A percentile compares a stretch with the other conserved stretches of the same genome.
These are phyloP conservation scores for Acleris emargana DNA, from an alignment of 2,888 invertebrate genomes.

Conservation along the genomic window DNA sequence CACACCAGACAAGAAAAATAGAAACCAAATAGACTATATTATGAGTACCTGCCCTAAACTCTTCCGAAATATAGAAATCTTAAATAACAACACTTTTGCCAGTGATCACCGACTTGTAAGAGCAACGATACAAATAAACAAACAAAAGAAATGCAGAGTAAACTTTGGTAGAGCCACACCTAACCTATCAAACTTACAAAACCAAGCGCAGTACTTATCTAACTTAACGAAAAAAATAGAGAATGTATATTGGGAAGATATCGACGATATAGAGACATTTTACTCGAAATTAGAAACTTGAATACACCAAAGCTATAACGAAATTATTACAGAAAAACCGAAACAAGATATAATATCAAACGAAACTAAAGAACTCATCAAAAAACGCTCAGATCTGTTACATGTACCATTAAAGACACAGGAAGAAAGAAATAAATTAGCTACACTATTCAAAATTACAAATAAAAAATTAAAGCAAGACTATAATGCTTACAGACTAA, in stretches of 20 bases:
- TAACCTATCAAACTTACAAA: not conserved
- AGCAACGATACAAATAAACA: conserved; percentile 1
- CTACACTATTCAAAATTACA: not conserved
- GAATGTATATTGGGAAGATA: conserved; percentile 2
- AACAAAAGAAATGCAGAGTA: conserved; percentile 1
- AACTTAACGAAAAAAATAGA: not conserved
- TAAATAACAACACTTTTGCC: conserved; percentile 7
- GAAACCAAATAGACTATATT: conserved; percentile 13
- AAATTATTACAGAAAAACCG: not conserved
- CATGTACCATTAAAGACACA: not conserved
- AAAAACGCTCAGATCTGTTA: not conserved
- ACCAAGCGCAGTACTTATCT: not conserved
- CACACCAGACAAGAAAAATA: conserved; percentile 1
- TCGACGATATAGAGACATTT: conserved; percentile 1
- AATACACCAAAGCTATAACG: conserved; percentile 2
- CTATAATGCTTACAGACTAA: not conserved
- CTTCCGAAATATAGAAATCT: conserved; percentile 4
- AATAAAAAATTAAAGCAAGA: conserved; percentile 3
- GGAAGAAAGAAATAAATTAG: conserved; percentile 4
- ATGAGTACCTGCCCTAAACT: not conserved
- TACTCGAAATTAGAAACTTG: conserved; percentile 1
- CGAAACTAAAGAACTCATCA: conserved; percentile 1
- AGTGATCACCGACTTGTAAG: conserved; percentile 11
- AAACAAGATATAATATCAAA: not conserved
- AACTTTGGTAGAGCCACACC: not conserved